Evolutionary conservation across 2,113 vertebrate species (phyloP), one percentile per base, ranked within the genome.

Genomic region (Ammodytes marinus): DNA sequence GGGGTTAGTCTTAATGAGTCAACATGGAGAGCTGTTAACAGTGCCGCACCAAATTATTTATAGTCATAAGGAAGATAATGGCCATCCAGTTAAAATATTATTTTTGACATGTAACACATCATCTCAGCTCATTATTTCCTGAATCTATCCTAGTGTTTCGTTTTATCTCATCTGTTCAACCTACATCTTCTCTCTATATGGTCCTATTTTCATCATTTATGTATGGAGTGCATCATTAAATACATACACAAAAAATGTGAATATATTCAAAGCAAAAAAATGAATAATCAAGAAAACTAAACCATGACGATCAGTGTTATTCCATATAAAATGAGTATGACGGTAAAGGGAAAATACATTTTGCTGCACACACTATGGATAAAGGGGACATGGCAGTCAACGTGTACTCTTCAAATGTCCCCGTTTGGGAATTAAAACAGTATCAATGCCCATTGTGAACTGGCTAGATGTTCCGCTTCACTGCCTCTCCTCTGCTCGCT

Each of bases 31-130:
- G 82, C 63, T 69, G 77, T 81, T 76, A 84, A 80, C 82, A 74
- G 73, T 77, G 81, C 57, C 50, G 75, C 55, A 50, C 74, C 92
- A 64, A 85, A 94, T 80, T 80, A 90, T 94, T 89, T 82, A 90
- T 73, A 27, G 46, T 53, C 19, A 54, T n/a, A 57, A n/a, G 71
- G 61, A 77, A 82, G 66, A 76, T 75, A 58, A 64, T 46, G 37
- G 65, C 46, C 63, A 72, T 76, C 53, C 65, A 58, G 27, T 54
- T 69, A 42, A 68, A 77, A 61, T 66, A 80, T 63, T 12, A 64
- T 50, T 19, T 15, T 8, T 43, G 19, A 59, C 40, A 40, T 19
- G 0, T 4, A 77, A 11, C 6, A 47, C 11, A 46, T 46, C 49
- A 57, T 77, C 37, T 63, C 10, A 43, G 12, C 27, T 60, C 12